phyloP scores from a whole-genome alignment of 2,888 invertebrate genomes.

The Glaucopsyche alexis region DNA sequence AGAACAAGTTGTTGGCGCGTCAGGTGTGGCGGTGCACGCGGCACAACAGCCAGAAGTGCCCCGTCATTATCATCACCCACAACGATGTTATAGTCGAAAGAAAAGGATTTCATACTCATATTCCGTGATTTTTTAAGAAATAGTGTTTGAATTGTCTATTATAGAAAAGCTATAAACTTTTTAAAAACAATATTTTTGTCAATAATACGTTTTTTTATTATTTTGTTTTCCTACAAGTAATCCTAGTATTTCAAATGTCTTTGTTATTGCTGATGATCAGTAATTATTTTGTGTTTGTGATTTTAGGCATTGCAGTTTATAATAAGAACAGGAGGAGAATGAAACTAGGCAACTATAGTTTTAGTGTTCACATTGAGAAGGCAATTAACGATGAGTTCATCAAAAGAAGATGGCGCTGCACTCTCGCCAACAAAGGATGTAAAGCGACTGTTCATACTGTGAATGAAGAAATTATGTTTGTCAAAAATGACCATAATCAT shows the following conservation, averaged over 20 bases:
- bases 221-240: no score
- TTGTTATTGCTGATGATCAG: neutral
- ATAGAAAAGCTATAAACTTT: no score
- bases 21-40: constrained; percentile 41
- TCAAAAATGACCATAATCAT: constrained; percentile 2
- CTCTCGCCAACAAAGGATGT: neutral
- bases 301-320: neutral
- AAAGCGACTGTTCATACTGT: neutral
- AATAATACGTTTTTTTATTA: no score
- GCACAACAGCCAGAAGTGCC: constrained; percentile 45
- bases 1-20: neutral
- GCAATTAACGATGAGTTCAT: neutral
- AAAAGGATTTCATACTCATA: constrained; percentile 30
- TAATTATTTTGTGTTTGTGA: neutral
- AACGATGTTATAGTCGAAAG: constrained; percentile 34
- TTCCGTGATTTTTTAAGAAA: neutral
- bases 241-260: no score
- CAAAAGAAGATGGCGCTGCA: constrained; percentile 2
- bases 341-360: neutral
- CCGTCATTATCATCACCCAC: constrained; percentile 44
- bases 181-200: no score
- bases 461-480: neutral
- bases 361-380: neutral
- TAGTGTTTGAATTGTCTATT: neutral
- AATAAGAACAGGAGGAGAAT: neutral